Base-by-base conservation (phyloP, 2,113 vertebrate species). In the Hippocampus barbouri region DNA sequence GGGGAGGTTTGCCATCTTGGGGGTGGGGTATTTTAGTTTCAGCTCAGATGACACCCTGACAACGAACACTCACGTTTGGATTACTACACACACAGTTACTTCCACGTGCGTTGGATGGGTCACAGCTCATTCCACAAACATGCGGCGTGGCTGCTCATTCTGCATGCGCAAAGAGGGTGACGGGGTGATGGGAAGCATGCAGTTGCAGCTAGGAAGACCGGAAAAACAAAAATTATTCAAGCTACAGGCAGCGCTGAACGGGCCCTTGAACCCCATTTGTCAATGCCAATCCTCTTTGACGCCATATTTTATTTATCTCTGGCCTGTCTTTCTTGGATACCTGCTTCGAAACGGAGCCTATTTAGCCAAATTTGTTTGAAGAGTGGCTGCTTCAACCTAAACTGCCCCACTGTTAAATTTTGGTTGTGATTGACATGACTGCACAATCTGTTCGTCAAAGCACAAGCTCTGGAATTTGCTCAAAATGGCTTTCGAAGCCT, bases 81-180 rank as follows among this genome's bases (percentile, higher is more conserved):
- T 78, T 72, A 47, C 10, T 0, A 73, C 69, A 34, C 80, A 41
- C 54, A 60, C 54, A 59, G 47, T 38, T 49, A 77, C 81, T 45
- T 14, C 10, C 63, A 86, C 85, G 71, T 74, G 80, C 86, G 83
- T 90, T 88, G 83, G 79, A 89, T 87, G 83, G 78, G 70, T 78
- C 72, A 82, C 72, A 14, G 70, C 69, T 83, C 86, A 88, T 83
- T 90, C 79, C 85, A 83, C 79, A 68, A 78, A 54, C 86, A 88
- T 87, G 90, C 90, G 61, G 72, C 63, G 65, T 75, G 83, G 64
- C 27, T 83, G 85, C 81, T 83, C 79, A 79, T 68, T 79, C 78
- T 70, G 79, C 90, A 87, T 91, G 88, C 90, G 81, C 81, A 84
- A 76, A 78, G 84, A 89, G 84, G 74, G 83, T 56, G 65, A 74